Evolutionary conservation across 1,140 invertebrate genomes (phyloP).

Genomic region (Chironomus striatipennis): DNA sequence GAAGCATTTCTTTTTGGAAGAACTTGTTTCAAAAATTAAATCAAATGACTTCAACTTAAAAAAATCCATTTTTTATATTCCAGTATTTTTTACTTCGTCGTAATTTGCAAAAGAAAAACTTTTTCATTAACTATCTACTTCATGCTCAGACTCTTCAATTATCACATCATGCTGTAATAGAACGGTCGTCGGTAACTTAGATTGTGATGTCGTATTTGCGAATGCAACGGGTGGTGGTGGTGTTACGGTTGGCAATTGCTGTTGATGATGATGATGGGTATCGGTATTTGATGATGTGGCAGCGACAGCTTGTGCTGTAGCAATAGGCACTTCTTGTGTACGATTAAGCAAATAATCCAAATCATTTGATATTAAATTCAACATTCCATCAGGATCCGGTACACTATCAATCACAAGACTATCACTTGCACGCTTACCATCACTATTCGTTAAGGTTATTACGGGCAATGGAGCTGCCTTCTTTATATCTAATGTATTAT

Average conservation of each 20-base stretch:
- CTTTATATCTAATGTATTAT: constrained; percentile 5
- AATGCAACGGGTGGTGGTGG: constrained; percentile 33
- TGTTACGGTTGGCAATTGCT: constrained; percentile 26
- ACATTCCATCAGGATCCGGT: constrained; percentile 44
- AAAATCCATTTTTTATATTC: not conserved
- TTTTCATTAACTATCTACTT: constrained; percentile 23
- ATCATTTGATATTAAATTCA: constrained; percentile 64
- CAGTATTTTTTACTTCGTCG: no score
- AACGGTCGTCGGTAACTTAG: not conserved
- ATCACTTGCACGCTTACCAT: constrained; percentile 1
- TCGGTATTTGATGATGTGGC: constrained; percentile 30
- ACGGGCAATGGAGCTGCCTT: not conserved
- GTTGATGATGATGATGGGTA: no score
- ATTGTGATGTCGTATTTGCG: not conserved
- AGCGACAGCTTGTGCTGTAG: constrained; percentile 26
- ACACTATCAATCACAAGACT: not conserved
- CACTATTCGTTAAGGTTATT: constrained; percentile 2
- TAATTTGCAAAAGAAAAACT: not conserved
- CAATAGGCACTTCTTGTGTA: constrained; percentile 34
- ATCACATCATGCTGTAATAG: constrained; percentile 16
- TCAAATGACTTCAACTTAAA: not conserved
- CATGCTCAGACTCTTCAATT: constrained; percentile 23
- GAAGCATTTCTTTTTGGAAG: no score
- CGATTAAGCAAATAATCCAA: constrained; percentile 64
- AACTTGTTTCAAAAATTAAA: not conserved